These are phyloP conservation scores for Thaumatotibia leucotreta DNA, from an alignment of 1,140 invertebrate genomes.

Conservation along the genomic window DNA sequence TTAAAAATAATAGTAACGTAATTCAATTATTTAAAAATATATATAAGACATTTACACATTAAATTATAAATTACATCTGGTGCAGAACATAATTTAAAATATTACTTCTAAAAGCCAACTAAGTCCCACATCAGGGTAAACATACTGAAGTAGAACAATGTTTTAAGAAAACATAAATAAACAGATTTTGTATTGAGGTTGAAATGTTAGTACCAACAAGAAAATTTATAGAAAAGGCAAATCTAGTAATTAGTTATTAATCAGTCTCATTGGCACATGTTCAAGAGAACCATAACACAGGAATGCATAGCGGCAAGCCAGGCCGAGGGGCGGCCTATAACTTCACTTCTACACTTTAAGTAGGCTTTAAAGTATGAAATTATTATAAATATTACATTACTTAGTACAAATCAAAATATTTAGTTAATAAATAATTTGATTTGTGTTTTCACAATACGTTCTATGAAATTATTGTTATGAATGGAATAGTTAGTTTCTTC, in stretches of 20 bases:
- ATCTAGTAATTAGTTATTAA: not conserved
- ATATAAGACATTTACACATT: too few species aligned
- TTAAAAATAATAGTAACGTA: too few species aligned
- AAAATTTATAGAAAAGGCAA: not conserved
- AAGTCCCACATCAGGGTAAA: not conserved
- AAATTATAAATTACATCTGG: not conserved
- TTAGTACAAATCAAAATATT: too few species aligned
- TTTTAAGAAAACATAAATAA: too few species aligned
- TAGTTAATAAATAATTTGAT: too few species aligned
- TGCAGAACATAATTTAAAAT: not conserved
- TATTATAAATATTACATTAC: too few species aligned
- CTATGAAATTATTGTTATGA: too few species aligned
- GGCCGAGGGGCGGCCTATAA: not conserved
- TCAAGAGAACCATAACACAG: not conserved
- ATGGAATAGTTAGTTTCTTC: too few species aligned
- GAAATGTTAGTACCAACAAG: conserved; percentile 1
- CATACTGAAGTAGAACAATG: too few species aligned
- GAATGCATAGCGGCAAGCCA: conserved; percentile 3
- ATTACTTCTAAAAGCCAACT: not conserved
- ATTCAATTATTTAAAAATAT: too few species aligned
- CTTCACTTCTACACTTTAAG: not conserved
- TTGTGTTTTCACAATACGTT: too few species aligned
- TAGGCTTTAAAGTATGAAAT: not conserved
- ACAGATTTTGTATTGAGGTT: not conserved
- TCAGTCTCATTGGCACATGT: not conserved